phyloP scores from a whole-genome alignment of 2,113 vertebrate genomes.

The Protobothrops mucrosquamatus region DNA sequence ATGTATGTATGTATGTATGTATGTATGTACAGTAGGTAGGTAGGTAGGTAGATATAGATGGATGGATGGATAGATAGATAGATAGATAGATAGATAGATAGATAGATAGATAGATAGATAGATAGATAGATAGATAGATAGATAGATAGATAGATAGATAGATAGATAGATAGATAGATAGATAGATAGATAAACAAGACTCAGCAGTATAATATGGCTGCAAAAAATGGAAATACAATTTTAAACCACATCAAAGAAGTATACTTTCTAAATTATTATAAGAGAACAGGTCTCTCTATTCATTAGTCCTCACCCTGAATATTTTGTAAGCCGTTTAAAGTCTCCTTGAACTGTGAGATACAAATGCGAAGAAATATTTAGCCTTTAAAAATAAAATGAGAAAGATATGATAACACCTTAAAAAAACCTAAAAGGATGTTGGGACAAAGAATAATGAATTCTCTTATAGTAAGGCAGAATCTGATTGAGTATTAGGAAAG shows the following conservation, averaged over 20 bases:
- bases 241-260: neutral
- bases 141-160: too few species aligned
- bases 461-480: neutral
- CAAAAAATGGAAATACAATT: neutral
- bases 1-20: too few species aligned
- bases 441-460: neutral
- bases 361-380: neutral
- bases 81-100: too few species aligned
- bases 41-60: too few species aligned
- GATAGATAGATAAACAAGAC: neutral
- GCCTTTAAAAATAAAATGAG: neutral
- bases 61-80: too few species aligned
- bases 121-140: too few species aligned
- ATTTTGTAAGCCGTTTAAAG: neutral
- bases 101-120: too few species aligned
- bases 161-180: too few species aligned
- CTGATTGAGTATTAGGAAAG: neutral
- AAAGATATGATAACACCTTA: neutral
- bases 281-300: neutral
- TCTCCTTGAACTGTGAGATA: neutral
- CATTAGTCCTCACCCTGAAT: neutral
- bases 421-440: neutral
- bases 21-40: too few species aligned
- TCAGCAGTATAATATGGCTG: neutral
- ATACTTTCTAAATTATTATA: neutral